These are phyloP conservation scores for Cryptoprocta ferox DNA, from an alignment of 2,797 vertebrate species.

Conservation along the genomic window DNA sequence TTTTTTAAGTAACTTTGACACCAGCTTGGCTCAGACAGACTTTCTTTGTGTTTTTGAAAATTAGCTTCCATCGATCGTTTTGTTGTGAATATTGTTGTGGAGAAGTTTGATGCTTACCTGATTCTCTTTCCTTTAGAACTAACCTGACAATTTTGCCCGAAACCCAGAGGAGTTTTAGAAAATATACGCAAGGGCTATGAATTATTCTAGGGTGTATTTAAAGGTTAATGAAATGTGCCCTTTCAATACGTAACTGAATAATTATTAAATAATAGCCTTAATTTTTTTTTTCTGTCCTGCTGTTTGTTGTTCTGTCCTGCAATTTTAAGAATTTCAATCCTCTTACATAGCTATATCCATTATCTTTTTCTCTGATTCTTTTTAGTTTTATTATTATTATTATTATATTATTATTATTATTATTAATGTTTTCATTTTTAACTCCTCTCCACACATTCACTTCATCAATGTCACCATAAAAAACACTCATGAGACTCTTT, in stretches of 20 bases:
- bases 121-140: background rate
- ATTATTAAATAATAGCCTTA: background rate
- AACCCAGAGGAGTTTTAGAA: background rate
- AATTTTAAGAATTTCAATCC: constrained; percentile 8
- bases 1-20: background rate
- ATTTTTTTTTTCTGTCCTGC: background rate
- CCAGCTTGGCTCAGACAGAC: background rate
- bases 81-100: background rate
- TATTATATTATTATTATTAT: background rate
- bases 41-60: background rate
- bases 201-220: background rate
- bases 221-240: background rate
- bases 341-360: background rate
- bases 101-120: background rate
- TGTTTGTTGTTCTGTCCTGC: background rate
- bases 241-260: background rate
- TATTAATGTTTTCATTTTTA: background rate
- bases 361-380: background rate
- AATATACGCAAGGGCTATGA: background rate
- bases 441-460: background rate
- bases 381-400: background rate
- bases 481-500: background rate
- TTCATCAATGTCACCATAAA: background rate
- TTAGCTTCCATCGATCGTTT: background rate
- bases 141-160: background rate